phyloP scores from a whole-genome alignment of 1,140 invertebrate species.

The Tetramorium parvispinum region DNA sequence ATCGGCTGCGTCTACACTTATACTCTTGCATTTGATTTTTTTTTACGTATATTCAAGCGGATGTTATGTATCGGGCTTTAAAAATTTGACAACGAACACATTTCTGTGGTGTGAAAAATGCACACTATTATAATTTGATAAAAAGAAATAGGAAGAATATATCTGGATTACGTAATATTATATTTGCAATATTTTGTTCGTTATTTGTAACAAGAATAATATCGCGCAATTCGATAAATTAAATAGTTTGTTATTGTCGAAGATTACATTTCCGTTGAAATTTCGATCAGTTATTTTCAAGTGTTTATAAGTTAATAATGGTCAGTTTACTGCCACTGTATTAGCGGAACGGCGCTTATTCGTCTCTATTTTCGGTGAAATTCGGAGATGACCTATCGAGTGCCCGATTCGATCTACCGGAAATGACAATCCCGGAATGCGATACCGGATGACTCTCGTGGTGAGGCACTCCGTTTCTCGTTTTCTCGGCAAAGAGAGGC shows the following conservation, averaged over 20 bases:
- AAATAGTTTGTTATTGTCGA: not conserved
- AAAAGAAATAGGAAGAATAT: not conserved
- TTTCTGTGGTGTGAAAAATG: not conserved
- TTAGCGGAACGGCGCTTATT: not conserved
- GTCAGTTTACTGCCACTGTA: not conserved
- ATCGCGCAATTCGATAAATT: not conserved
- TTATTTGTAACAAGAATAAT: not conserved
- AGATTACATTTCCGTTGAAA: not conserved
- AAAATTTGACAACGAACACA: not conserved
- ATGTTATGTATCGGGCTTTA: not conserved
- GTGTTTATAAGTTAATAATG: not conserved
- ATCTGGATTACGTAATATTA: not conserved
- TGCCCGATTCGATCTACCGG: not conserved
- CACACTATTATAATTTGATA: not conserved
- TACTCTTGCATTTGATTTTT: not conserved
- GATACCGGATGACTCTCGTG: not conserved
- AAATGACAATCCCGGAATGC: conserved; percentile 16
- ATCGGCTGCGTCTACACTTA: not conserved
- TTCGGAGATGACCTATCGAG: not conserved
- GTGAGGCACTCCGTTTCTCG: not conserved
- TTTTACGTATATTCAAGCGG: not conserved
- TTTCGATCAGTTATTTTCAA: not conserved
- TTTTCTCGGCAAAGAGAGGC: not conserved
- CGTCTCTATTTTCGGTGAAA: not conserved
- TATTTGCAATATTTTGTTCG: not conserved